phyloP scores from a whole-genome alignment of 2,888 invertebrate species.

The Cheilosia vernalis region DNA sequence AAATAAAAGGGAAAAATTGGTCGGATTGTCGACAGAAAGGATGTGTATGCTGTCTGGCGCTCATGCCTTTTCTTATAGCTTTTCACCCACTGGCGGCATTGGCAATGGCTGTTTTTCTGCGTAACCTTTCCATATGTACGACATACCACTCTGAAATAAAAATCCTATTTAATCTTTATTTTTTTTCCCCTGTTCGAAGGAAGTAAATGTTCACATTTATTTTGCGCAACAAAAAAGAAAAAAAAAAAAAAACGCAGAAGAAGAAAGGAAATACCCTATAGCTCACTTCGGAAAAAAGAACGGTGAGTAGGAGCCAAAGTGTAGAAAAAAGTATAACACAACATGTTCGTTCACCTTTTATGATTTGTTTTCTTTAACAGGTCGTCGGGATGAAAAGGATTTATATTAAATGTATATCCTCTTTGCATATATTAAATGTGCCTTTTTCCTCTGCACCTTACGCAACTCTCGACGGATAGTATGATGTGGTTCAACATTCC shows the following conservation, averaged over 20 bases:
- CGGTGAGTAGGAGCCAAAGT: constrained; percentile 62
- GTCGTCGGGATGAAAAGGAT: constrained; percentile 74
- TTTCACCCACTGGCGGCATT: constrained; percentile 17
- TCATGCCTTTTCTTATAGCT: constrained; percentile 21
- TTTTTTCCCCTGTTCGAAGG: constrained; percentile 6
- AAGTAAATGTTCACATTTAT: constrained; percentile 42
- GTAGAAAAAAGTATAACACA: constrained; percentile 61
- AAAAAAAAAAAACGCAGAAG: neutral
- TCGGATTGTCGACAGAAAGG: constrained; percentile 58
- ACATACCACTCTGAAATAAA: constrained; percentile 36
- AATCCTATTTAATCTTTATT: constrained; percentile 66
- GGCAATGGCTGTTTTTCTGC: constrained; percentile 10
- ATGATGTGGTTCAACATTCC: constrained; percentile 29
- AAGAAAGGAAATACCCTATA: constrained; percentile 11
- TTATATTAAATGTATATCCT: constrained; percentile 74
- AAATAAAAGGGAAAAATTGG: constrained; percentile 58
- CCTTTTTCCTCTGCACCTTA: constrained; percentile 33
- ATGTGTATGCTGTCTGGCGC: constrained; percentile 42
- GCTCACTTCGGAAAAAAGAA: constrained; percentile 44
- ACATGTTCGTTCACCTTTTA: constrained; percentile 72
- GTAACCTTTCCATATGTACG: constrained; percentile 32
- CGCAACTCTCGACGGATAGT: constrained; percentile 31
- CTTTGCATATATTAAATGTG: constrained; percentile 68
- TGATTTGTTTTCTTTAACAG: constrained; percentile 74
- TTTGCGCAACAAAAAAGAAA: constrained; percentile 11